These are phyloP conservation scores for Penaeus japonicus DNA, from an alignment of 1,140 invertebrate species.

Conservation along the genomic window DNA sequence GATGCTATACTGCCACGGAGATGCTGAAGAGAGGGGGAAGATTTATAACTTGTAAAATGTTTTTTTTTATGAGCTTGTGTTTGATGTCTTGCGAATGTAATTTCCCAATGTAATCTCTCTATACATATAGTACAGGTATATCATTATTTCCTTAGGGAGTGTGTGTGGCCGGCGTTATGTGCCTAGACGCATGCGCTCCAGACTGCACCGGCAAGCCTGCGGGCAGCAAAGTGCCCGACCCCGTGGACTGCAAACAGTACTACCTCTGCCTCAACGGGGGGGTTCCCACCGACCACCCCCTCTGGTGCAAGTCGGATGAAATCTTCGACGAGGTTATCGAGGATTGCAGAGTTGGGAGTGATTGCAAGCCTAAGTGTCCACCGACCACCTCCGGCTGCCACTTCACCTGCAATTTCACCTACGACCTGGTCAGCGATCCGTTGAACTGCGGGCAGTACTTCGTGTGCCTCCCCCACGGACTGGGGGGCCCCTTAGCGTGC, in stretches of 20 bases:
- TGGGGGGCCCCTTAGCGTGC: neutral
- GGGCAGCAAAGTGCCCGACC: neutral
- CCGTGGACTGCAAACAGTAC: conserved; percentile 13
- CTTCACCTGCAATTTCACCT: neutral
- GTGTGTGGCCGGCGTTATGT: too few relatives aligned
- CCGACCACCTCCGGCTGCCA: neutral
- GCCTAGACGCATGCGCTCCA: neutral
- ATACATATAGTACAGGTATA: too few relatives aligned
- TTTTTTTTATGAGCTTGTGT: too few relatives aligned
- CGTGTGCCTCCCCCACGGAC: neutral
- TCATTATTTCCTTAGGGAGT: too few relatives aligned
- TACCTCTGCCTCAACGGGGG: neutral
- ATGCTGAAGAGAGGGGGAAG: too few relatives aligned
- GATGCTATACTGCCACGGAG: too few relatives aligned
- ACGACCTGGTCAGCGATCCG: neutral
- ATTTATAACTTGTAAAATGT: too few relatives aligned
- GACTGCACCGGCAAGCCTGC: neutral
- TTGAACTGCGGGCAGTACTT: neutral
- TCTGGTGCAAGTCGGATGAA: neutral
- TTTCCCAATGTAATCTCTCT: too few relatives aligned
- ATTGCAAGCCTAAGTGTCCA: neutral
- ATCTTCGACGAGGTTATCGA: neutral
- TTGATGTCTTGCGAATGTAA: too few relatives aligned
- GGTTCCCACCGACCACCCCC: neutral
- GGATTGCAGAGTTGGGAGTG: neutral